Evolutionary conservation across 2,888 invertebrate species (phyloP).

Genomic region (Scelioninae gen. 1): DNA sequence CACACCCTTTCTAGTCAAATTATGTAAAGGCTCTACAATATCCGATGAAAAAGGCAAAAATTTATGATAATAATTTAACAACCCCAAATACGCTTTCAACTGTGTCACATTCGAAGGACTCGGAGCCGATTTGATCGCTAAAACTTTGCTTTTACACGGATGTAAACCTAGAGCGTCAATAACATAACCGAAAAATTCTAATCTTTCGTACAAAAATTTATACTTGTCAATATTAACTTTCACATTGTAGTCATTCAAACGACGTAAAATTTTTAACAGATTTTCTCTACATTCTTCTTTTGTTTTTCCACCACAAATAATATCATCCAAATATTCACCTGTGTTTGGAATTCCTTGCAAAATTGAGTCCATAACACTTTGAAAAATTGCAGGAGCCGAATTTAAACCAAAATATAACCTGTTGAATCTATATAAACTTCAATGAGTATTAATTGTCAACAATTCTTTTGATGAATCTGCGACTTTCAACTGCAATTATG

Average conservation of each 20-base stretch:
- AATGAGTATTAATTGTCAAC: slow-evolving; percentile 28
- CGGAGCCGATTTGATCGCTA: slow-evolving; percentile 15
- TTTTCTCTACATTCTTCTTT: slow-evolving; percentile 71
- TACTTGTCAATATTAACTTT: slow-evolving; percentile 76
- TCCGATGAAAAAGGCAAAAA: slow-evolving; percentile 67
- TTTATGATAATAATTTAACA: slow-evolving; percentile 77
- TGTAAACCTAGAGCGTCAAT: slow-evolving; percentile 63
- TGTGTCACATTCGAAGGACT: slow-evolving; percentile 62
- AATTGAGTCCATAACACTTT: slow-evolving; percentile 76
- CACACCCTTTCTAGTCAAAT: slow-evolving; percentile 5
- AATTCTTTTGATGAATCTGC: slow-evolving; percentile 23
- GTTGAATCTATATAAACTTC: slow-evolving; percentile 20
- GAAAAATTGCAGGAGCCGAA: slow-evolving; percentile 79
- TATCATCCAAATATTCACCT: slow-evolving; percentile 74
- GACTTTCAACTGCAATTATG: slow-evolving; percentile 59
- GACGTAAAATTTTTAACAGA: slow-evolving; percentile 71
- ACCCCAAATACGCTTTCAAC: slow-evolving; percentile 74
- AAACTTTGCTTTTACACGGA: slow-evolving; percentile 15
- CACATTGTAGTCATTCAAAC: slow-evolving; percentile 72
- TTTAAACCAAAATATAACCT: slow-evolving; percentile 78
- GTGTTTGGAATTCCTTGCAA: slow-evolving; percentile 70
- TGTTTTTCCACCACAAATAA: slow-evolving; percentile 72
- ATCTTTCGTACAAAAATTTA: slow-evolving; percentile 74
- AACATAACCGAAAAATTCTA: slow-evolving; percentile 77
- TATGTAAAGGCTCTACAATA: slow-evolving; percentile 26